phyloP scores from a whole-genome alignment of 2,113 vertebrate genomes.

The Synodontis membranacea region DNA sequence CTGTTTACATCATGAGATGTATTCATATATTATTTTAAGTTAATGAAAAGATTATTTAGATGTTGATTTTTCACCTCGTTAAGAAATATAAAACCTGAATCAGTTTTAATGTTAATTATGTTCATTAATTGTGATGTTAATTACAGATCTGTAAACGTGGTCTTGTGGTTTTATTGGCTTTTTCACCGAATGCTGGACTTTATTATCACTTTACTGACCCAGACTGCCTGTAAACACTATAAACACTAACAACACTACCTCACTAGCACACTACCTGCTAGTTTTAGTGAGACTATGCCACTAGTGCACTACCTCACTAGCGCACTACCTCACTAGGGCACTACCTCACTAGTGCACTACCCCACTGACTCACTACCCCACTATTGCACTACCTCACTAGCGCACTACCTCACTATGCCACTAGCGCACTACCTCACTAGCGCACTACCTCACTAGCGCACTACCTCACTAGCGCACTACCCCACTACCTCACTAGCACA shows the following conservation, averaged over 20 bases:
- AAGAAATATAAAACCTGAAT: neutral
- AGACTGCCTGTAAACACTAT: neutral
- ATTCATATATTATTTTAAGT: neutral
- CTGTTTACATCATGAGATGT: neutral
- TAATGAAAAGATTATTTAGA: neutral
- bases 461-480: too few species aligned
- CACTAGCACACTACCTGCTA: neutral
- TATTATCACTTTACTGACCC: neutral
- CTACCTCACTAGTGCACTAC: neutral
- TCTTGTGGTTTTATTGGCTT: neutral
- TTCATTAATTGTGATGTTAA: too few species aligned
- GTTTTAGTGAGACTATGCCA: too few species aligned
- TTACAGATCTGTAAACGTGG: neutral
- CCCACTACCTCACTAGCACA: neutral
- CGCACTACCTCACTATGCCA: neutral
- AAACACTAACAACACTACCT: neutral
- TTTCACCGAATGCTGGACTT: neutral
- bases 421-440: neutral
- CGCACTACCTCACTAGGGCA: neutral
- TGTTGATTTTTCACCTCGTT: neutral
- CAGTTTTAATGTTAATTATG: neutral
- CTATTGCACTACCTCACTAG: neutral
- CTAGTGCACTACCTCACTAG: too few species aligned
- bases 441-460: too few species aligned
- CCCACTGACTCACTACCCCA: neutral